A percentile compares a stretch with the other conserved stretches of the same genome.
Evolutionary conservation across 2,113 vertebrate species (phyloP).

Genomic region (Panthera leo): DNA sequence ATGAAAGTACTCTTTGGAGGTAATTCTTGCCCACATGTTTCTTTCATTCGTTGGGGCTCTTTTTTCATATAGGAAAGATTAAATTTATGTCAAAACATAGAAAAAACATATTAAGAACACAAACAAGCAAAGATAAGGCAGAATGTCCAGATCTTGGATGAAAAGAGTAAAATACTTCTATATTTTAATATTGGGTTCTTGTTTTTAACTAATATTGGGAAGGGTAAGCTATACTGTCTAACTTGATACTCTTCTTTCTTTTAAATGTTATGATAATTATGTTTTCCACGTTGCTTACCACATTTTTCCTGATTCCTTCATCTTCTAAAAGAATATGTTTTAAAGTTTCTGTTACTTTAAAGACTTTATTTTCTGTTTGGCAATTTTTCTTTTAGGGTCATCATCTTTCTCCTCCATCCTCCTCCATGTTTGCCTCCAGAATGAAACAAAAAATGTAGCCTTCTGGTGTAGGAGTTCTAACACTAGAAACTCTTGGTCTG

Average conservation of each 20-base stretch:
- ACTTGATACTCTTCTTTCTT: background rate
- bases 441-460: background rate
- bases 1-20: background rate
- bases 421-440: background rate
- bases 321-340: background rate
- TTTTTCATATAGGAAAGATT: background rate
- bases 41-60: background rate
- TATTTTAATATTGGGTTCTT: background rate
- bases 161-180: background rate
- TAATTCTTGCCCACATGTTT: background rate
- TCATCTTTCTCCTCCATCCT: background rate
- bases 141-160: background rate
- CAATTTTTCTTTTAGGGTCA: background rate
- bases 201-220: background rate
- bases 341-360: background rate
- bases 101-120: background rate
- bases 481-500: background rate
- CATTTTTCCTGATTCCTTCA: background rate
- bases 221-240: background rate
- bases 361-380: background rate
- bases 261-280: background rate
- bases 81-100: background rate
- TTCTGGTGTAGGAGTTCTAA: background rate
- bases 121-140: background rate
- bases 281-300: background rate